A percentile compares a stretch with the other conserved stretches of the same genome.
These are phyloP conservation scores for Cetoscarus ocellatus DNA, from an alignment of 2,797 vertebrate genomes.

Conservation along the genomic window DNA sequence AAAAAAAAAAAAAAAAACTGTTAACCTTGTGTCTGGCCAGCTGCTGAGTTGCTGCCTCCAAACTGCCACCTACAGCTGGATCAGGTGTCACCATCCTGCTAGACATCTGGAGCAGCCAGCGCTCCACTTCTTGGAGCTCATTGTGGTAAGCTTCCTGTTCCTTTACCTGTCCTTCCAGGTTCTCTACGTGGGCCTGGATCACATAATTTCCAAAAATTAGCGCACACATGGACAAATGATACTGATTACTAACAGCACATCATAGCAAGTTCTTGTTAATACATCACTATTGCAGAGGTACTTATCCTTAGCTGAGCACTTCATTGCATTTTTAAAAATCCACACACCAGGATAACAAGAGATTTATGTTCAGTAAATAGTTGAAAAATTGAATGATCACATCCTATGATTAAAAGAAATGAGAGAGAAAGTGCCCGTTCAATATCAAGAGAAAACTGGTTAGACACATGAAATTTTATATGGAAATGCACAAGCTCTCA, in stretches of 20 bases:
- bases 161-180: conserved; percentile 89
- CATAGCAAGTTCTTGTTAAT: no score
- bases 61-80: conserved; percentile 86
- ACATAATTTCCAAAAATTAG: conserved; percentile 12
- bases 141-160: conserved; percentile 94
- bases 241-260: background rate
- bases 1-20: conserved; percentile 8
- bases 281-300: no score
- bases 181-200: conserved; percentile 85
- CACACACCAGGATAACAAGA: no score
- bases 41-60: conserved; percentile 94
- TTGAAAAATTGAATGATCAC: no score
- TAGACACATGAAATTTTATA: no score
- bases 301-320: no score
- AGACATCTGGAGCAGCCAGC: conserved; percentile 97
- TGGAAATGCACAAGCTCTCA: no score
- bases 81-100: conserved; percentile 93
- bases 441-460: no score
- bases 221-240: conserved; percentile 7
- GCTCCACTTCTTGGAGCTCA: conserved; percentile 96
- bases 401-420: no score
- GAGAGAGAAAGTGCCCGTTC: no score
- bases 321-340: no score
- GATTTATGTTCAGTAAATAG: no score
- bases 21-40: conserved; percentile 96